Conservation (phyloP, 2,888 invertebrate genomes). For the Liopterus haemorrhoidalis region DNA sequence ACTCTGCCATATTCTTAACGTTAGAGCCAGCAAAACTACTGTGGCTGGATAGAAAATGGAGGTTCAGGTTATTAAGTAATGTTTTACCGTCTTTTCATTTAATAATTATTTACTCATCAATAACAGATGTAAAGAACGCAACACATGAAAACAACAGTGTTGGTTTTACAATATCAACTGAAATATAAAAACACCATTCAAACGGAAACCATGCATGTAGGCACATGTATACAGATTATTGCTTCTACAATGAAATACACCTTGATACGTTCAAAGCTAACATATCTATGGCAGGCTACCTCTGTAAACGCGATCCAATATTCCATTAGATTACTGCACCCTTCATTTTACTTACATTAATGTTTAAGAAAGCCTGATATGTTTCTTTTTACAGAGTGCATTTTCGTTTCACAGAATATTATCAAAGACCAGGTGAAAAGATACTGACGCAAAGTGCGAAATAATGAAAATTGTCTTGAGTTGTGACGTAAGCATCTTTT, state of each 20-base stretch:
- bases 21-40: too few relatives aligned
- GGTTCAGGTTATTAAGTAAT: background rate
- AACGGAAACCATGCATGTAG: slow-evolving; percentile 37
- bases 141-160: slow-evolving; percentile 24
- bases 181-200: slow-evolving; percentile 39
- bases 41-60: too few relatives aligned
- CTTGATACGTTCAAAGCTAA: slow-evolving; percentile 24
- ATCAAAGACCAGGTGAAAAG: too few relatives aligned
- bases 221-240: slow-evolving; percentile 42
- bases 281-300: slow-evolving; percentile 24
- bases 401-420: background rate
- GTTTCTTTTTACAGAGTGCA: background rate
- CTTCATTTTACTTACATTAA: background rate
- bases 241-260: slow-evolving; percentile 33
- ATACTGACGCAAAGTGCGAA: too few relatives aligned
- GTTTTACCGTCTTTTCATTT: slow-evolving; percentile 2
- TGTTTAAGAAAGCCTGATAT: slow-evolving; percentile 1
- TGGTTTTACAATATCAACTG: slow-evolving; percentile 27
- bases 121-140: slow-evolving; percentile 25
- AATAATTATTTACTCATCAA: slow-evolving; percentile 19
- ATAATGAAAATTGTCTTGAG: too few relatives aligned
- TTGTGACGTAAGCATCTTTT: too few relatives aligned
- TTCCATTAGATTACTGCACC: background rate
- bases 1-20: too few relatives aligned
- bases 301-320: slow-evolving; percentile 9